These are phyloP conservation scores for Xerus inauris DNA, from an alignment of 2,113 vertebrate species.

Conservation along the genomic window DNA sequence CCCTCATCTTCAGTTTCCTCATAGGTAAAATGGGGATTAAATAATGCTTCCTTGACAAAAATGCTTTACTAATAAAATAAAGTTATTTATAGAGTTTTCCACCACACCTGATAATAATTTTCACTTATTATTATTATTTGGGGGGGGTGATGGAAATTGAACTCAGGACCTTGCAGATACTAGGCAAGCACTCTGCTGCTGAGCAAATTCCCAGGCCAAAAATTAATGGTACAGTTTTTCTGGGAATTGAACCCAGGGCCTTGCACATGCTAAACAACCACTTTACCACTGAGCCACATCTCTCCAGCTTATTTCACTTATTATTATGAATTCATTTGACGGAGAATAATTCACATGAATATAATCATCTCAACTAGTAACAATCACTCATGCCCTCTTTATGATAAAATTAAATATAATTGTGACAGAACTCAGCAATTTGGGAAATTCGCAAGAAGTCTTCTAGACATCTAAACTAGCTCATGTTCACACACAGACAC, in stretches of 20 bases:
- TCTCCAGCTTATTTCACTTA: background rate
- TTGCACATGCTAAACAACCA: background rate
- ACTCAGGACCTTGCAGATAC: background rate
- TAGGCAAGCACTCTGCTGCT: background rate
- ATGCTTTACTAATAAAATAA: constrained; percentile 18
- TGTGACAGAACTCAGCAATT: background rate
- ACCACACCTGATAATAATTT: background rate
- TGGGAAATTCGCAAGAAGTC: background rate
- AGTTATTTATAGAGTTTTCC: background rate
- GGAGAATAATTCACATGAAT: background rate
- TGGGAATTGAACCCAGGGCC: background rate
- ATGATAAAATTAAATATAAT: background rate
- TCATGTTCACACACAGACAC: background rate
- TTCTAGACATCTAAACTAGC: background rate
- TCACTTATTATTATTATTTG: constrained; percentile 1
- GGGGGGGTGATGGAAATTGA: background rate
- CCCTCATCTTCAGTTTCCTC: background rate
- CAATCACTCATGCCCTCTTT: background rate
- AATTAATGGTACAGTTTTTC: background rate
- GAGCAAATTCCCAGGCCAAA: background rate
- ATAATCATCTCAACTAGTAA: background rate
- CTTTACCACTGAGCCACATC: background rate
- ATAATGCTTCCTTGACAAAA: background rate
- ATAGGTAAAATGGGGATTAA: background rate
- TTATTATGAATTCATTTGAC: background rate